Evolutionary conservation across 2,888 invertebrate genomes (phyloP).

Genomic region (Eurytoma adleriae): DNA sequence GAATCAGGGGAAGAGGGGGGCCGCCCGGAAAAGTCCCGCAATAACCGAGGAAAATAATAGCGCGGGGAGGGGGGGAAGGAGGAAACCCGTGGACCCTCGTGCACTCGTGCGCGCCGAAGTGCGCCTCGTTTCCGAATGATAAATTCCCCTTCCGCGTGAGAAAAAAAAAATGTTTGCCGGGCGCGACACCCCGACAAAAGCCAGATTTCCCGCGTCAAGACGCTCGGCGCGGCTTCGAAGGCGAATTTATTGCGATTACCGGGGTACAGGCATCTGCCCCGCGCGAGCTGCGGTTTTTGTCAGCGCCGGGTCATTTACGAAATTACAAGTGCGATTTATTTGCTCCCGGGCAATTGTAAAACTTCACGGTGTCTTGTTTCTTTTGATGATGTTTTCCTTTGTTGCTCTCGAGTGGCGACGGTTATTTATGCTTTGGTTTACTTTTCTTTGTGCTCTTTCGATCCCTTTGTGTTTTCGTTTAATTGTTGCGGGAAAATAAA

Average conservation of each 20-base stretch:
- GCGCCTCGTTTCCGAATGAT: slow-evolving; percentile 50
- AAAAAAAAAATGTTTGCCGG: background rate
- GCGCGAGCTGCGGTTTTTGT: slow-evolving; percentile 20
- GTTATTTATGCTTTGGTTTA: background rate
- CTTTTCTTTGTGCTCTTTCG: background rate
- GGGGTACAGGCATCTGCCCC: slow-evolving; percentile 11
- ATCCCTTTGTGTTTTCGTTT: background rate
- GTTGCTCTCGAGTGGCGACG: background rate
- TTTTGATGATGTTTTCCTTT: background rate
- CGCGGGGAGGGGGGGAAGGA: slow-evolving; percentile 6
- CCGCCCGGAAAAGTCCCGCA: slow-evolving; percentile 31
- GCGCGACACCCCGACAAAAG: slow-evolving; percentile 19
- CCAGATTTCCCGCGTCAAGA: slow-evolving; percentile 32
- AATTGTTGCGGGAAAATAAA: background rate
- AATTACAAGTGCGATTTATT: slow-evolving; percentile 29
- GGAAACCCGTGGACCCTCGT: background rate
- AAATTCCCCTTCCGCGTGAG: slow-evolving; percentile 40
- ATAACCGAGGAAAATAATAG: slow-evolving; percentile 50
- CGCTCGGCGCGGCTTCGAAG: background rate
- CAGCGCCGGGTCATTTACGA: slow-evolving; percentile 28
- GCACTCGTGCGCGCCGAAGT: background rate
- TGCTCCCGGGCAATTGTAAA: background rate
- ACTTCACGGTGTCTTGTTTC: background rate
- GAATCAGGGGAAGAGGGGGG: slow-evolving; percentile 4
- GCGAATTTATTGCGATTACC: slow-evolving; percentile 44